Conservation (phyloP, 2,888 invertebrate species). For the Dynastes grantii region DNA sequence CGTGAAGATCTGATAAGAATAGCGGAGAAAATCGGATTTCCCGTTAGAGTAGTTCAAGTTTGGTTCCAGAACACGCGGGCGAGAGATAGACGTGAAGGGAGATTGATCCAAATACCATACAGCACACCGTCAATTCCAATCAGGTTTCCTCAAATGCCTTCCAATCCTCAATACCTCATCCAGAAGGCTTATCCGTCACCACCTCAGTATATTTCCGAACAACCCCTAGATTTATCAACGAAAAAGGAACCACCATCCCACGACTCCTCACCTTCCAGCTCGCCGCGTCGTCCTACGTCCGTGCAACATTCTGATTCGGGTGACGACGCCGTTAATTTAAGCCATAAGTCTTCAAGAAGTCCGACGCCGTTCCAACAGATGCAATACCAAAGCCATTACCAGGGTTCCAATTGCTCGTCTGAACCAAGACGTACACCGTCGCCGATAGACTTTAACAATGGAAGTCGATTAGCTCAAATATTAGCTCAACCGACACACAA, state of each 20-base stretch:
- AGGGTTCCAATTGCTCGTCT: slow-evolving; percentile 77
- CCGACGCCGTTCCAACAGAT: slow-evolving; percentile 74
- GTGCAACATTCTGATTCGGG: slow-evolving; percentile 77
- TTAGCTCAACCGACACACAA: slow-evolving; percentile 70
- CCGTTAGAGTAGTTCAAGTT: slow-evolving; percentile 89
- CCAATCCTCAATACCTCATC: slow-evolving; percentile 60
- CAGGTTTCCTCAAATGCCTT: slow-evolving; percentile 63
- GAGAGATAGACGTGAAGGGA: slow-evolving; percentile 83
- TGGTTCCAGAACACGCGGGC: slow-evolving; percentile 98
- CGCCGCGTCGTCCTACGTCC: slow-evolving; percentile 77
- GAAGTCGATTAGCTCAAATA: slow-evolving; percentile 71
- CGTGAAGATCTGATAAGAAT: slow-evolving; percentile 94
- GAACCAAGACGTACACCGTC: slow-evolving; percentile 65
- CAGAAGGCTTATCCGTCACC: slow-evolving; percentile 58
- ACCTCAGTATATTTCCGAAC: slow-evolving; percentile 73
- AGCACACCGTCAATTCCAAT: slow-evolving; percentile 60
- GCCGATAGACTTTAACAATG: slow-evolving; percentile 70
- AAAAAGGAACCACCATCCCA: slow-evolving; percentile 78
- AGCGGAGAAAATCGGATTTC: slow-evolving; percentile 83
- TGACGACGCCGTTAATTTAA: slow-evolving; percentile 85
- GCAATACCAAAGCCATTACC: slow-evolving; percentile 72
- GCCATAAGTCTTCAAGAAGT: slow-evolving; percentile 79
- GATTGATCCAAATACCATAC: slow-evolving; percentile 70
- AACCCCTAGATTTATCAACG: slow-evolving; percentile 93
- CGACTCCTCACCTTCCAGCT: slow-evolving; percentile 76